Base-by-base conservation (phyloP, 2,888 invertebrate species). In the Folsomia candida region DNA sequence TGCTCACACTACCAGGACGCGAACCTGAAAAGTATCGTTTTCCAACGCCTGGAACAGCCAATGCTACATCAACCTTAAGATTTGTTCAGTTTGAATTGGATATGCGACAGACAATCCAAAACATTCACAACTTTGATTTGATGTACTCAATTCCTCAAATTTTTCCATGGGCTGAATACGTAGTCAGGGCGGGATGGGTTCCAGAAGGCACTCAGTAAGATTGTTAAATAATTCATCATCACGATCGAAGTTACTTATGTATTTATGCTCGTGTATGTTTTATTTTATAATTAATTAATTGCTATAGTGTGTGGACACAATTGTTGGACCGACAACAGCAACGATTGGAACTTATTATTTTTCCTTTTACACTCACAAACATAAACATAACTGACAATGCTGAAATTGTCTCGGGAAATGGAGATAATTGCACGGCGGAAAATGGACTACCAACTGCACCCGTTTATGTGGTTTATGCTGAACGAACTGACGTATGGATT, bases 151-250 rank as follows among this genome's bases (percentile, higher is more conserved):
- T 94, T n/a, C 87, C 89, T 61, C 88, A 89, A 67, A 87, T 92
- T 72, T 95, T 95, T 82, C 92, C 94, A 0, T 94, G 94, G 92
- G 89, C 92, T 85, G 98, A 99, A 82, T 99, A 99, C 84, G 86
- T 99, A 76, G 93, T 96, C 0, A 85, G 98, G 77, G 93, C 92
- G 18, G 97, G 97, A 0, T 99, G 98, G 97, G 93, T 93, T 0
- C 92, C 94, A 0, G 91, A 94, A 82, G 92, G 93, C 28, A 88
- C 91, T 81, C 90, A 88, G 96, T 96, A 85, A 89, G 91, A 87
- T 28, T 64, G 29, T 29, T 28, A 37, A 59, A 64, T 68, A n/a
- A 2, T 4, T 67, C 29, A 51, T 51, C n/a, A n/a, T n/a, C n/a
- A 18, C 3, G 14, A 18, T 1, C 51, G 47, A 28, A 9, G 20